Evolutionary conservation across 2,797 vertebrate genomes (phyloP).

Genomic region (Pterois miles): DNA sequence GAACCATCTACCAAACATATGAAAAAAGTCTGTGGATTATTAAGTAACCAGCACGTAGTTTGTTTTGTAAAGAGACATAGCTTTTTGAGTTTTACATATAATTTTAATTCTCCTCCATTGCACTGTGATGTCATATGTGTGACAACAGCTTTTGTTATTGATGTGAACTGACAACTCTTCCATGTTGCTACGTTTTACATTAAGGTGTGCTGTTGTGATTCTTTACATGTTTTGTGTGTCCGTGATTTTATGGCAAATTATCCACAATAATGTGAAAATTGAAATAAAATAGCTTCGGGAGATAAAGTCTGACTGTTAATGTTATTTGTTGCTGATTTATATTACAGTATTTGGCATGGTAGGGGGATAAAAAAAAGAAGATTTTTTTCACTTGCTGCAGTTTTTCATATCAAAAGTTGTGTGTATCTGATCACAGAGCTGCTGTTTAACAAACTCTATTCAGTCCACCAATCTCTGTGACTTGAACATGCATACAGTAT

Average conservation of each 20-base stretch:
- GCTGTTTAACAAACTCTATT: slow-evolving; percentile 24
- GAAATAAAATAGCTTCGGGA: slow-evolving; percentile 1
- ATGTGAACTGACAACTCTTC: slow-evolving; percentile 4
- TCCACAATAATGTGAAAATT: slow-evolving; percentile 2
- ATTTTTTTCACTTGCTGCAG: slow-evolving; percentile 2
- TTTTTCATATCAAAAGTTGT: slow-evolving; percentile 2
- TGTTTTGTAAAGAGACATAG: neutral
- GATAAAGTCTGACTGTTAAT: neutral
- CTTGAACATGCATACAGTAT: neutral
- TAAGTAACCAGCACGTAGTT: neutral
- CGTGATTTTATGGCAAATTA: neutral
- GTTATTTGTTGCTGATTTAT: slow-evolving; percentile 2
- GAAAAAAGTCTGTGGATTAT: neutral
- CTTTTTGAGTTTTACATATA: neutral
- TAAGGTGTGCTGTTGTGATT: neutral
- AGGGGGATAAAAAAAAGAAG: neutral
- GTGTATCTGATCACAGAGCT: slow-evolving; percentile 7
- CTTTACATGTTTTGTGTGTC: neutral
- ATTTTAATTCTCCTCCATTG: neutral
- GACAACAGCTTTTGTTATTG: neutral
- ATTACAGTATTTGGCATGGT: slow-evolving; percentile 3
- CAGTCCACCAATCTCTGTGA: slow-evolving; percentile 13
- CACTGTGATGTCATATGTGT: neutral
- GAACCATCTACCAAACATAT: neutral
- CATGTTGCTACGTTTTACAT: neutral